These are phyloP conservation scores for Trichonephila clavipes DNA, from an alignment of 1,140 invertebrate species.

Conservation along the genomic window DNA sequence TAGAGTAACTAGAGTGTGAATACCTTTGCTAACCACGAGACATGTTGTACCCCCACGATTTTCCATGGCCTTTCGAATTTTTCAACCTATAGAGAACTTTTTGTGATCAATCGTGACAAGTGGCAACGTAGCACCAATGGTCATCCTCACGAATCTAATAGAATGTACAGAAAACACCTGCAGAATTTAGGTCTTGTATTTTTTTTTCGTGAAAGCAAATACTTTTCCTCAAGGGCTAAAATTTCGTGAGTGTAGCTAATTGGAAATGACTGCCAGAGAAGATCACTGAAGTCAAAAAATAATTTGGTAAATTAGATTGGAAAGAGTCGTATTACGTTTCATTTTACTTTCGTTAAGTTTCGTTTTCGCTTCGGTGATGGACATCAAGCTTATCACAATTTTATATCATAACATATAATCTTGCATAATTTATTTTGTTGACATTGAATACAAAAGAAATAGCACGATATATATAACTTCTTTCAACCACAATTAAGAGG, in stretches of 20 bases:
- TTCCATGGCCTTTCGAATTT: neutral
- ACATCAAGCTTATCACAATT: too few relatives aligned
- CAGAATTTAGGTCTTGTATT: neutral
- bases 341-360: too few relatives aligned
- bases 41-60: constrained; percentile 6
- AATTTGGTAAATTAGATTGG: too few relatives aligned
- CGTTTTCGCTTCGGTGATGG: too few relatives aligned
- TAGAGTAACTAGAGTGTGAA: neutral
- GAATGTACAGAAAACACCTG: constrained; percentile 5
- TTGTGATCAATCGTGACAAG: constrained; percentile 6
- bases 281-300: neutral
- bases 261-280: neutral
- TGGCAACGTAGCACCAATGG: neutral
- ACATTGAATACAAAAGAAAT: too few relatives aligned
- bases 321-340: too few relatives aligned
- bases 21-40: neutral
- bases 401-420: too few relatives aligned
- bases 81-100: neutral
- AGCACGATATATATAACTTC: too few relatives aligned
- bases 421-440: too few relatives aligned
- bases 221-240: neutral
- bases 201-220: neutral
- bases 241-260: constrained; percentile 19
- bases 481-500: too few relatives aligned
- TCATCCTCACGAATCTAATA: neutral